Conservation (phyloP, 1,140 invertebrate genomes). For the Cyrtorhinus lividipennis region DNA sequence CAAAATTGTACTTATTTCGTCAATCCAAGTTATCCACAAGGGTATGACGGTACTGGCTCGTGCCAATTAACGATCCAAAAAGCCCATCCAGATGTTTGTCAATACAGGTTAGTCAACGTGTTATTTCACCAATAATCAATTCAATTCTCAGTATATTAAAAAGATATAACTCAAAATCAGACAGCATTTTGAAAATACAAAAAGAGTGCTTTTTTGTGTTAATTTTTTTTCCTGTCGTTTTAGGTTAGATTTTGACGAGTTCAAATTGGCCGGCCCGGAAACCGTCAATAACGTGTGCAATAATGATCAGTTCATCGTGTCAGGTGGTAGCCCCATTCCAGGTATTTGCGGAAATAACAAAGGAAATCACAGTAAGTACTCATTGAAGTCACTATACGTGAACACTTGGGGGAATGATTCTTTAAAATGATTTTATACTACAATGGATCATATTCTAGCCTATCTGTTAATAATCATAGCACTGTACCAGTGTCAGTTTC, state of each 20-base stretch:
- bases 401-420: background rate
- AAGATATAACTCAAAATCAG: no score
- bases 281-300: constrained; percentile 58
- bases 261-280: constrained; percentile 55
- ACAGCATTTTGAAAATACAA: no score
- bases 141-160: no score
- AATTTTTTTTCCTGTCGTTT: background rate
- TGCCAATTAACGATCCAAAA: constrained; percentile 70
- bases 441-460: no score
- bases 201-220: no score
- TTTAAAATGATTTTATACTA: background rate
- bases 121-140: no score
- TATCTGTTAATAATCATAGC: no score
- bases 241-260: constrained; percentile 65
- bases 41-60: constrained; percentile 58
- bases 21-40: constrained; percentile 57
- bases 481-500: no score
- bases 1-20: constrained; percentile 76
- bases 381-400: no score
- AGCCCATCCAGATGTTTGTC: constrained; percentile 57
- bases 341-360: constrained; percentile 64
- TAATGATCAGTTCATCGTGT: constrained; percentile 70
- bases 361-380: constrained; percentile 66
- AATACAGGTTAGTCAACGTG: no score
- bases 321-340: constrained; percentile 62